Conservation (phyloP, 37 sponge, comb jelly and placozoan genomes). For the Oopsacas minuta region DNA sequence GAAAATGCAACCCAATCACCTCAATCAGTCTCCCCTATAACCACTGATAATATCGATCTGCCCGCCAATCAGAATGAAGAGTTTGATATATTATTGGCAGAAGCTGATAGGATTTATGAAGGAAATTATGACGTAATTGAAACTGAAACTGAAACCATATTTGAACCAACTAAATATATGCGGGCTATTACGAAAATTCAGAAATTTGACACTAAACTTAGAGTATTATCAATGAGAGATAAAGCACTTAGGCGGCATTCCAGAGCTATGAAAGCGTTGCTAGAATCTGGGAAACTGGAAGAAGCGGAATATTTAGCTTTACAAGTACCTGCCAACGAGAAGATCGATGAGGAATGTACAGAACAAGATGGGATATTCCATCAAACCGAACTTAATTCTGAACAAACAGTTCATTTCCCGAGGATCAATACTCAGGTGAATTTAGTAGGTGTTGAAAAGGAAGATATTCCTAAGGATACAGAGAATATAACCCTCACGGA, state of each 20-base stretch:
- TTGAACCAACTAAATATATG: neutral
- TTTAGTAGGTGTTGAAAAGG: neutral
- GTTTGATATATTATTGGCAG: neutral
- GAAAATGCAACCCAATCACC: too few species aligned
- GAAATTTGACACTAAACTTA: neutral
- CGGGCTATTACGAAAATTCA: neutral
- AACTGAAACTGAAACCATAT: neutral
- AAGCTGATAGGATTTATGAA: neutral
- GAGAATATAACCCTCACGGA: too few species aligned
- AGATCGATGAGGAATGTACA: neutral
- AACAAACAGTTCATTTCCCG: neutral
- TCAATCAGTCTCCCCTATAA: too few species aligned
- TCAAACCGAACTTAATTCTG: neutral
- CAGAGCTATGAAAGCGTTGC: slow-evolving; percentile 17
- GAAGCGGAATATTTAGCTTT: neutral
- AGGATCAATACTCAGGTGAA: neutral
- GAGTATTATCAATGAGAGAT: neutral
- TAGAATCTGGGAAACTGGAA: neutral
- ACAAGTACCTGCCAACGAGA: neutral
- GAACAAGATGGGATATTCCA: slow-evolving; percentile 4
- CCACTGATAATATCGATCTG: neutral
- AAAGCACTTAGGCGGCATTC: neutral
- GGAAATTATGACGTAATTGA: neutral
- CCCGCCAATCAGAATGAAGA: neutral
- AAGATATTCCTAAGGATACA: neutral